A percentile compares a stretch with the other conserved stretches of the same genome.
phyloP scores from a whole-genome alignment of 92 coral and sea anemone species.

The Chrysogorgia sp. region DNA sequence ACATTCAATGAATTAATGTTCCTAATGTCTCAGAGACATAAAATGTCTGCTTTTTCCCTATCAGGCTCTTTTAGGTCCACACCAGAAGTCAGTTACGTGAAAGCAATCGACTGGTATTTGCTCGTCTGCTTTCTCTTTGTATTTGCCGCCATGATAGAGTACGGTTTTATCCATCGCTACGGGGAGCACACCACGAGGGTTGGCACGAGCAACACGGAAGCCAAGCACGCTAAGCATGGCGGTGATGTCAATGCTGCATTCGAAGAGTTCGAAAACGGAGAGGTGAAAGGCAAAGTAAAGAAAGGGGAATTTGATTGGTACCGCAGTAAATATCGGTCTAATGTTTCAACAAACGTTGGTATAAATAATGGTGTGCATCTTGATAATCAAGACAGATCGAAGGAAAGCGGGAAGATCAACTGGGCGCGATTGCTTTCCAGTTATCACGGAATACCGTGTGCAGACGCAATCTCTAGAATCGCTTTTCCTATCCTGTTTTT shows the following conservation, averaged over 20 bases:
- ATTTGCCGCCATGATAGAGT: slow-evolving; percentile 78
- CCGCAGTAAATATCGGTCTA: neutral
- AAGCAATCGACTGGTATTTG: slow-evolving; percentile 80
- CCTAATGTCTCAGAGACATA: neutral
- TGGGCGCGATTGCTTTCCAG: neutral
- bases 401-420: no score
- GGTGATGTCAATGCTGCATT: neutral
- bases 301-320: neutral
- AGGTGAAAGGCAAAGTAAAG: neutral
- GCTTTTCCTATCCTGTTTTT: neutral
- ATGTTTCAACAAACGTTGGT: neutral
- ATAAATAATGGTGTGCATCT: neutral
- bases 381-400: neutral
- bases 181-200: slow-evolving; percentile 33
- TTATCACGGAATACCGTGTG: neutral
- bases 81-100: slow-evolving; percentile 77
- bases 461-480: neutral
- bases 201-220: neutral
- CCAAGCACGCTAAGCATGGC: neutral
- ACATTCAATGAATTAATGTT: no score
- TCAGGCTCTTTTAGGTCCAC: neutral
- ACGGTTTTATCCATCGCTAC: slow-evolving; percentile 51
- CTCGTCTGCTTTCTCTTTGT: slow-evolving; percentile 77
- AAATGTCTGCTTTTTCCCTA: neutral
- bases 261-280: neutral